phyloP scores from a whole-genome alignment of 2,113 vertebrate species.

The Ptilonorhynchus violaceus region DNA sequence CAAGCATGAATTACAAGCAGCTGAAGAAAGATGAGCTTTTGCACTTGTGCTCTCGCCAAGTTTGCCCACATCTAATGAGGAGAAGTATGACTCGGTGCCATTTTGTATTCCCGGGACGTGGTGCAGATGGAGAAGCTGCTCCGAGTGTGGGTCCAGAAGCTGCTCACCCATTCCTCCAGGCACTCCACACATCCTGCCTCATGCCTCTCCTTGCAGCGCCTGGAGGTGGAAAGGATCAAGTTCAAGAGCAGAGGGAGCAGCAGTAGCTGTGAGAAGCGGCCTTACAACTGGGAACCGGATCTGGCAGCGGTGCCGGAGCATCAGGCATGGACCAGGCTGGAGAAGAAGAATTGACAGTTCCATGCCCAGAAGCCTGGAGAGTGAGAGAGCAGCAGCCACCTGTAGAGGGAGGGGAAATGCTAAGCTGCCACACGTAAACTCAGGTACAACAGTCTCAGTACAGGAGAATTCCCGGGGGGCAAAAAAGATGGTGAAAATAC shows the following conservation, averaged over 20 bases:
- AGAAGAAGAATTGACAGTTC: not conserved
- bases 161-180: not conserved
- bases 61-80: conserved; percentile 56
- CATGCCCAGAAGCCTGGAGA: not conserved
- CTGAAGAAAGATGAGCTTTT: conserved; percentile 60
- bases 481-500: not conserved
- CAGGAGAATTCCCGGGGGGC: not conserved
- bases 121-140: conserved; percentile 20
- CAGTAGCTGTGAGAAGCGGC: not conserved
- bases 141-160: not conserved
- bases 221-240: not conserved
- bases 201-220: not conserved
- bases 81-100: not conserved
- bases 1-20: conserved; percentile 63
- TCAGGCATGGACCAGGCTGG: not conserved
- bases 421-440: not conserved
- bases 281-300: not conserved
- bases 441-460: not conserved
- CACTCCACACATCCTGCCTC: not conserved
- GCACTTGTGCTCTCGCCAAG: conserved; percentile 29
- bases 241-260: not conserved
- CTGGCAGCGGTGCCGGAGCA: not conserved
- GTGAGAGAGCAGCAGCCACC: not conserved
- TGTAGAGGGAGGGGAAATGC: not conserved
- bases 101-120: not conserved